Conservation (phyloP, 2,888 invertebrate species). For the Antitype chi region DNA sequence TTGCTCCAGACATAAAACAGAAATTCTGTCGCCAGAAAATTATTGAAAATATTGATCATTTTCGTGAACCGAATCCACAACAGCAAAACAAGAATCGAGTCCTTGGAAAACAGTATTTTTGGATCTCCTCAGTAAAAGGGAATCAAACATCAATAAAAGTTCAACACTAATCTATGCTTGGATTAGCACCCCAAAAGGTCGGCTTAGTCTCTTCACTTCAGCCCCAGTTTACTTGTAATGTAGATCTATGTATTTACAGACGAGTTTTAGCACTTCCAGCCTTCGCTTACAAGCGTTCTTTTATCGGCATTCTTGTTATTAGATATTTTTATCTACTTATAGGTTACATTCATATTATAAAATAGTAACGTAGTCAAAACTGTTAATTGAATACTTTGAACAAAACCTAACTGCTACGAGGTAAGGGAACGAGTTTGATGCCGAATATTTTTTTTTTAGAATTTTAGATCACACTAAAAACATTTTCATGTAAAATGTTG, state of each 20-base stretch:
- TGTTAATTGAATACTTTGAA: too few species aligned
- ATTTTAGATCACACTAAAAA: too few species aligned
- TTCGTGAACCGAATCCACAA: background rate
- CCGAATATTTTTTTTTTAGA: too few species aligned
- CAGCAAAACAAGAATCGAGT: background rate
- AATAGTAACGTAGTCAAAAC: too few species aligned
- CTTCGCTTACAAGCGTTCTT: slow-evolving; percentile 12
- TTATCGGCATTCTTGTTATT: slow-evolving; percentile 31
- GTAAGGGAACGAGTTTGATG: too few species aligned
- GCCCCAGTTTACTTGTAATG: slow-evolving; percentile 18
- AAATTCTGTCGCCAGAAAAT: background rate
- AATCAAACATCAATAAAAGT: slow-evolving; percentile 23
- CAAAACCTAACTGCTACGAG: too few species aligned
- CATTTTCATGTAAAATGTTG: too few species aligned
- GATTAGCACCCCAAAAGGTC: slow-evolving; percentile 39
- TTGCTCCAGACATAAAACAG: background rate
- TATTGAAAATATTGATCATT: background rate
- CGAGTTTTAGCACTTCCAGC: background rate
- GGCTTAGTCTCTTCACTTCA: slow-evolving; percentile 22
- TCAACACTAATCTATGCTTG: slow-evolving; percentile 24
- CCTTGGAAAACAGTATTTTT: background rate
- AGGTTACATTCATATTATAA: too few species aligned
- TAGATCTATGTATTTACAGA: slow-evolving; percentile 42
- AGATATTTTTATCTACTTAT: slow-evolving; percentile 10
- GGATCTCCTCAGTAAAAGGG: background rate